phyloP scores from a whole-genome alignment of 92 coral and sea anemone genomes.

The Ricordea florida region DNA sequence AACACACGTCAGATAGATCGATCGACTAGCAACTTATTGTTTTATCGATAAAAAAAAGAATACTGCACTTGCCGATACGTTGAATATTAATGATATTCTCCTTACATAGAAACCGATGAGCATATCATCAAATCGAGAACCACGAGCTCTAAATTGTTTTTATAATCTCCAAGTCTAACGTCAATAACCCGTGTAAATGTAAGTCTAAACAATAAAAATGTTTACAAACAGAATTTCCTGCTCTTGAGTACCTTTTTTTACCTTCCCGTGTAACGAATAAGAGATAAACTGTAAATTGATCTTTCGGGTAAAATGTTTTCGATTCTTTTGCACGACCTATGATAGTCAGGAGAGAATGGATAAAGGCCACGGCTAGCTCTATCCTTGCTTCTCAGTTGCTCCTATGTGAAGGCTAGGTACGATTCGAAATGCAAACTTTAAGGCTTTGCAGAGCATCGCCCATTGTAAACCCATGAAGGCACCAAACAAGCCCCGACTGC shows the following conservation, averaged over 20 bases:
- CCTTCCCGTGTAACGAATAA: too few species aligned
- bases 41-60: background rate
- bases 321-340: too few species aligned
- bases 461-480: background rate
- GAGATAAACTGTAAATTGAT: too few species aligned
- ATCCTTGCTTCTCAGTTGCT: background rate
- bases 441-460: too few species aligned
- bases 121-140: background rate
- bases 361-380: too few species aligned
- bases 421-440: too few species aligned
- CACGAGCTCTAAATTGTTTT: conserved; percentile 15
- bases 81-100: conserved; percentile 7
- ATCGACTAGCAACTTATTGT: conserved; percentile 11
- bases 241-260: background rate
- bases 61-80: background rate
- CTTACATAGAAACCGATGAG: background rate
- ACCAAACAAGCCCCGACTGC: background rate
- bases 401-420: background rate
- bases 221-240: conserved; percentile 36
- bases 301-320: too few species aligned
- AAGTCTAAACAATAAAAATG: conserved; percentile 12
- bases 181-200: conserved; percentile 25
- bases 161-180: conserved; percentile 22
- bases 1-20: conserved; percentile 1
- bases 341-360: too few species aligned